phyloP scores from a whole-genome alignment of 1,140 invertebrate genomes.

The Orussus abietinus region DNA sequence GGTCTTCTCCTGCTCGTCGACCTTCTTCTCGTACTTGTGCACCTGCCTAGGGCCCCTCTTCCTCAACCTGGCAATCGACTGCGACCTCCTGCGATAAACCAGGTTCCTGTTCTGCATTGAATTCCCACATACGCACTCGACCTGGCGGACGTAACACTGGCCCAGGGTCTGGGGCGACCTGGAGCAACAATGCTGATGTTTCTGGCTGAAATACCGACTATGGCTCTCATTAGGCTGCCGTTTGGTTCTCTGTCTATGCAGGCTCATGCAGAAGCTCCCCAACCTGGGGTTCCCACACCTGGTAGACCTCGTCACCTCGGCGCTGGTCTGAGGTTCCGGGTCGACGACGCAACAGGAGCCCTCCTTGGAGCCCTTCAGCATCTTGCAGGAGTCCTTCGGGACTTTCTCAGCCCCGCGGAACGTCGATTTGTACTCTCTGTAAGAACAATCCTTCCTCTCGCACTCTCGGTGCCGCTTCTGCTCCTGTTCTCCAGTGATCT shows the following conservation, averaged over 20 bases:
- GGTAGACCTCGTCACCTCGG: no score
- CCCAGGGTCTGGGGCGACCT: constrained; percentile 14
- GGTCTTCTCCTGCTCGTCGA: constrained; percentile 19
- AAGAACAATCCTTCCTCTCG: no score
- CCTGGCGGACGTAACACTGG: constrained; percentile 10
- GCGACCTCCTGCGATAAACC: constrained; percentile 41
- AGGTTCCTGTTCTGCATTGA: constrained; percentile 38
- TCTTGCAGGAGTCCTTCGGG: no score
- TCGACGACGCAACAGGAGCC: no score
- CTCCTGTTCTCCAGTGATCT: no score
- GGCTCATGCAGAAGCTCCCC: constrained; percentile 37
- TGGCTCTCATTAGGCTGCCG: constrained; percentile 48
- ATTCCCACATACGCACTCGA: constrained; percentile 25
- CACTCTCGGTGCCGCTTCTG: no score
- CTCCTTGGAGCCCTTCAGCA: no score
- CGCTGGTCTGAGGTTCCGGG: no score
- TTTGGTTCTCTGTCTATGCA: constrained; percentile 47
- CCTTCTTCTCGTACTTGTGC: constrained; percentile 25
- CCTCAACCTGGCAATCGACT: constrained; percentile 41
- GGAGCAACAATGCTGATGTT: constrained; percentile 45
- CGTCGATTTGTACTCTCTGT: no score
- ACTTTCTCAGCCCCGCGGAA: no score
- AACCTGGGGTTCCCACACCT: constrained; percentile 40
- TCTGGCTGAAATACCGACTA: constrained; percentile 46
- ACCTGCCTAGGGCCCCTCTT: constrained; percentile 28